phyloP scores from a whole-genome alignment of 2,113 vertebrate species.

The Trochalopteron elliotii region DNA sequence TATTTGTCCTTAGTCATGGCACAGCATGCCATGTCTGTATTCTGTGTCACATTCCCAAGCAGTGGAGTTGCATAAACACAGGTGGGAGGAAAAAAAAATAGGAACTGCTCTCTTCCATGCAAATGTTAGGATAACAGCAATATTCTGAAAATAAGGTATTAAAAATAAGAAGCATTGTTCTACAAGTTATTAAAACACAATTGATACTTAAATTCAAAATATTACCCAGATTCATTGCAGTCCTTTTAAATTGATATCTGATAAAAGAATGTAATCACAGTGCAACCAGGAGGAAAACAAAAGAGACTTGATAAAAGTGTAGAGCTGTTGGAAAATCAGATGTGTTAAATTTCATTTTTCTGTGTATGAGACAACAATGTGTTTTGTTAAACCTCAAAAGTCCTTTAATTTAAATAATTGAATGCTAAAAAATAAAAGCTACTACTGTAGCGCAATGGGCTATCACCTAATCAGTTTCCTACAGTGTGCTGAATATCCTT shows the following conservation, averaged over 20 bases:
- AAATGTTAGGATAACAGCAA: background rate
- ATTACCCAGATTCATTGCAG: background rate
- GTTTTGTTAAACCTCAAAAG: background rate
- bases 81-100: background rate
- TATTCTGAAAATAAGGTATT: background rate
- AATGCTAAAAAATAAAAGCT: background rate
- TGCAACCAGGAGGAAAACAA: conserved; percentile 6
- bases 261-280: conserved; percentile 11
- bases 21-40: background rate
- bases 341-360: conserved; percentile 11
- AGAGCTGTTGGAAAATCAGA: background rate
- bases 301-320: background rate
- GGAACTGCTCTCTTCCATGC: background rate
- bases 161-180: background rate
- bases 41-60: background rate
- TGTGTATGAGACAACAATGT: background rate
- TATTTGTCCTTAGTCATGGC: background rate
- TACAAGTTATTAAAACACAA: background rate
- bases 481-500: background rate
- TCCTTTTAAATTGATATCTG: conserved; percentile 6
- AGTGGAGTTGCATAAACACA: background rate
- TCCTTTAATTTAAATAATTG: background rate
- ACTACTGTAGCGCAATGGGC: background rate
- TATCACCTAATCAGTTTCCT: background rate
- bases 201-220: conserved; percentile 8